Percentiles rank a stretch among this genome's conserved stretches.
phyloP scores from a whole-genome alignment of 2,113 vertebrate species.

The Mormyrus iriodes region DNA sequence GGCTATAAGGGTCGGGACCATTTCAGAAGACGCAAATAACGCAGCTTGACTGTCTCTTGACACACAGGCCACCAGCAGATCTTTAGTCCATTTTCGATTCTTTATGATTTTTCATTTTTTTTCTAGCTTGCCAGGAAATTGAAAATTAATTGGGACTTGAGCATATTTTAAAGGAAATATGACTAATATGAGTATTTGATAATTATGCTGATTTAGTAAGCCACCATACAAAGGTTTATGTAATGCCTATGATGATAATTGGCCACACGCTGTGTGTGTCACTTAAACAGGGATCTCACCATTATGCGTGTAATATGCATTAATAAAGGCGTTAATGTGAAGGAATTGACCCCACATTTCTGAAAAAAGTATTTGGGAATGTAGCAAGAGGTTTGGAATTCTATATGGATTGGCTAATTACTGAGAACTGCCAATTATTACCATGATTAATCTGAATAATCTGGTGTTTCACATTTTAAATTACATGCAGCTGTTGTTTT shows the following conservation, averaged over 20 bases:
- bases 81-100: background rate
- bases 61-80: background rate
- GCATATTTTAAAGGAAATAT: background rate
- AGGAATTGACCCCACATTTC: background rate
- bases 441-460: slow-evolving; percentile 7
- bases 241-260: background rate
- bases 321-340: background rate
- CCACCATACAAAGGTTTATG: background rate
- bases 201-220: background rate
- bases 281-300: background rate
- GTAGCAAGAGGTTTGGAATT: background rate
- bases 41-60: background rate
- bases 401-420: background rate
- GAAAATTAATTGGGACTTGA: background rate
- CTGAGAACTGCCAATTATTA: background rate
- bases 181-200: background rate
- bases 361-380: background rate
- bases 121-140: background rate
- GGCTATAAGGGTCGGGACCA: background rate
- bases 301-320: background rate
- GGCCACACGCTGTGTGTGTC: background rate
- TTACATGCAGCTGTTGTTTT: slow-evolving; percentile 1
- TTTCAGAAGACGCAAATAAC: background rate
- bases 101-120: background rate
- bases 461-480: background rate